Conservation (phyloP, 2,888 invertebrate genomes). For the Aproaerema taeniolella region DNA sequence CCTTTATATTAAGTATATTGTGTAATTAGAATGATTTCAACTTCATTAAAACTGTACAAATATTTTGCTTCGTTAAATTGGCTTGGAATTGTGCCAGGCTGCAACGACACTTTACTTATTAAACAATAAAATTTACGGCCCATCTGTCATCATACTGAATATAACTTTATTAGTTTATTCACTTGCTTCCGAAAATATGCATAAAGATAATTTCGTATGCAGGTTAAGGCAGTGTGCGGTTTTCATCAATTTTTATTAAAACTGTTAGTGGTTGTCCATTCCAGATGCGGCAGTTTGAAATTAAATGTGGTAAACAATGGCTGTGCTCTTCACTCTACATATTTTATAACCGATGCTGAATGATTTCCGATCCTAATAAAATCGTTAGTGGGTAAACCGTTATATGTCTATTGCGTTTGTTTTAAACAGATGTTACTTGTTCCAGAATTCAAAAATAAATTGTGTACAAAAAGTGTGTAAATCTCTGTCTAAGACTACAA, state of each 20-base stretch:
- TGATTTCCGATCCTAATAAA: conserved; percentile 61
- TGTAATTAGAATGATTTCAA: no score
- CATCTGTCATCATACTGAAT: conserved; percentile 31
- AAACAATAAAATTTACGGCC: conserved; percentile 20
- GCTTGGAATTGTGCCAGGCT: conserved; percentile 35
- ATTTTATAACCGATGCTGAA: conserved; percentile 20
- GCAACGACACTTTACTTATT: conserved; percentile 36
- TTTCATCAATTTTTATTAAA: no score
- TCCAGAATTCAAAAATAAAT: conserved; percentile 42
- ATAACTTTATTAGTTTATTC: conserved; percentile 47
- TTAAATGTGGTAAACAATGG: no score
- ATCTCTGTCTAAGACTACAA: conserved; percentile 9
- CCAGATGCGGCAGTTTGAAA: no score
- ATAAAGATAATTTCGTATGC: no score
- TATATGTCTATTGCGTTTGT: conserved; percentile 39
- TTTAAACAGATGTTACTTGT: conserved; percentile 51
- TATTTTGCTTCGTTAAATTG: conserved; percentile 11
- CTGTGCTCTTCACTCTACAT: conserved; percentile 5
- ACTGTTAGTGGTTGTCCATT: neutral
- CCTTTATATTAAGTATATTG: no score
- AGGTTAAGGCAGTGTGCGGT: no score
- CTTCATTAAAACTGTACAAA: conserved; percentile 11
- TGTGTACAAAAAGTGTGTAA: conserved; percentile 7
- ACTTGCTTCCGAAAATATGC: conserved; percentile 23
- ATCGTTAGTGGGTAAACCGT: conserved; percentile 42